phyloP scores from a whole-genome alignment of 37 sponge, comb jelly and placozoan genomes.

The Theonella swinhoei region DNA sequence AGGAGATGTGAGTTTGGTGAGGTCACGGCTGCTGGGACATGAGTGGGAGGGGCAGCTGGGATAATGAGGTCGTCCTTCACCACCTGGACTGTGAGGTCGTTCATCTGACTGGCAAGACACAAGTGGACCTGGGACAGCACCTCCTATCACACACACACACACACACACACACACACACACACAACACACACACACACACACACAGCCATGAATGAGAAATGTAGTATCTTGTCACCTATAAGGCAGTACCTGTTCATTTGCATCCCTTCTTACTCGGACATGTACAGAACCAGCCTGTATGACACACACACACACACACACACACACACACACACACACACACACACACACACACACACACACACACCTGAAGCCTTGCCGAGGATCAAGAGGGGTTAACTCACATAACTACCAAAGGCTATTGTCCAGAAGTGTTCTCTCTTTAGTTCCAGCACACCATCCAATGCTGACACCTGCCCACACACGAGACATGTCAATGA shows the following conservation, averaged over 20 bases:
- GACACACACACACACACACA: too few relatives aligned
- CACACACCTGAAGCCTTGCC: too few relatives aligned
- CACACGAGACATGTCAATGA: background rate
- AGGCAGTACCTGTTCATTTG: constrained; percentile 80
- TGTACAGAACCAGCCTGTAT: constrained; percentile 86
- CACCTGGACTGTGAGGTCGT: constrained; percentile 89
- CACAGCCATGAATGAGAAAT: background rate
- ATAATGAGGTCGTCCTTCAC: constrained; percentile 87
- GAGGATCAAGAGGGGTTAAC: background rate
- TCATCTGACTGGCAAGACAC: constrained; percentile 69
- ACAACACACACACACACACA: background rate
- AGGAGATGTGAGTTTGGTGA: constrained; percentile 2
- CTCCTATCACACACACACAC: constrained; percentile 39
- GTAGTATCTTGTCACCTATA: background rate
- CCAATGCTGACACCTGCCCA: constrained; percentile 75
- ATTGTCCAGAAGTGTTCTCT: constrained; percentile 93
- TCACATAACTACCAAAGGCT: constrained; percentile 79
- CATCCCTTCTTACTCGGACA: constrained; percentile 86
- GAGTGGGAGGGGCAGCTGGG: constrained; percentile 20
- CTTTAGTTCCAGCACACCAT: constrained; percentile 86
- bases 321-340: too few relatives aligned
- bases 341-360: background rate
- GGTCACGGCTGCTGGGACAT: background rate
- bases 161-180: background rate
- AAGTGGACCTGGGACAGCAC: constrained; percentile 80